A percentile compares a stretch with the other conserved stretches of the same genome.
Conservation (phyloP, 2,888 invertebrate genomes). For the Marronus borbonicus region DNA sequence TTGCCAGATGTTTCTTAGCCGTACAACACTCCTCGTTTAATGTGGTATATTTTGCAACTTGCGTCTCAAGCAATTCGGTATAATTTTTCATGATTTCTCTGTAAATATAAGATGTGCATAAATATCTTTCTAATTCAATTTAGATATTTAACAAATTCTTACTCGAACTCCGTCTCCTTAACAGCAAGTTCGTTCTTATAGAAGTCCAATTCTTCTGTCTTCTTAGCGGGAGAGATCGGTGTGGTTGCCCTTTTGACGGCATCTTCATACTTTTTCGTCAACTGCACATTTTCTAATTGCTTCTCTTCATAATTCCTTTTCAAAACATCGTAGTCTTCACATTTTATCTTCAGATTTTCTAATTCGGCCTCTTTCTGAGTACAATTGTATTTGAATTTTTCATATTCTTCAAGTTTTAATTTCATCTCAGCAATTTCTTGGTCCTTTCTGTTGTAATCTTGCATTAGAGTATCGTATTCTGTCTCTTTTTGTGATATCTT, state of each 20-base stretch:
- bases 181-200: neutral
- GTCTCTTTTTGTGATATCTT: neutral
- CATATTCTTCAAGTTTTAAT: neutral
- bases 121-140: neutral
- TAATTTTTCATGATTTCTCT: neutral
- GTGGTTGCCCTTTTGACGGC: neutral
- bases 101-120: neutral
- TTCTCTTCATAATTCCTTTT: neutral
- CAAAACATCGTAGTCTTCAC: neutral
- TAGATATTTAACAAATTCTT: neutral
- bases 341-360: neutral
- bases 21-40: neutral
- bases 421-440: neutral
- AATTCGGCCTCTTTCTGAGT: neutral
- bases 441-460: neutral
- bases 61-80: neutral
- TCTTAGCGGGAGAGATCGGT: neutral
- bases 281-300: neutral
- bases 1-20: constrained; percentile 9
- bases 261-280: neutral
- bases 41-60: neutral
- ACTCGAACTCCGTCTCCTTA: constrained; percentile 18
- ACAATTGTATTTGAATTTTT: neutral
- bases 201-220: neutral
- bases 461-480: neutral